Conservation (phyloP, 2,113 vertebrate genomes). For the Empidonax traillii region DNA sequence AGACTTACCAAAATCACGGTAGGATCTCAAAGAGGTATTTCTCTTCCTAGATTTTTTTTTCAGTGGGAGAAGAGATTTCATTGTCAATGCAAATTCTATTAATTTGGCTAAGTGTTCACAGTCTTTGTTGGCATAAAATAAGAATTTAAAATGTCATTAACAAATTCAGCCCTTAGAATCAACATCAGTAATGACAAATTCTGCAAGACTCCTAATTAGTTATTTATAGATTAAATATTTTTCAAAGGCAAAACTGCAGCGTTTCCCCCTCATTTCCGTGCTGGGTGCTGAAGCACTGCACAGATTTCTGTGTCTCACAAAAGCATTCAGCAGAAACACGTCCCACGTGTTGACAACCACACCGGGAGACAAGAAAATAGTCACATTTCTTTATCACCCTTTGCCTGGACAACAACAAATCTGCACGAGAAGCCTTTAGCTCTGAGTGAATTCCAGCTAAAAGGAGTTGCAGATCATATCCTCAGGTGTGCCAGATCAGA, state of each 20-base stretch:
- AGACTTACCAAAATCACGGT: conserved; percentile 55
- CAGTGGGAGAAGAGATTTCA: conserved; percentile 1
- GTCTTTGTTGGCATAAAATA: conserved; percentile 5
- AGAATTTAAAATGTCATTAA: conserved; percentile 43
- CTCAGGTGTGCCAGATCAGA: background rate
- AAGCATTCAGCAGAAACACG: background rate
- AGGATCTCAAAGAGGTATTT: conserved; percentile 45
- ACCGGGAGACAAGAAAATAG: background rate
- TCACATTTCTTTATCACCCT: background rate
- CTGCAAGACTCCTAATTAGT: conserved; percentile 8
- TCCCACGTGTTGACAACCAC: background rate
- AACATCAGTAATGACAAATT: background rate
- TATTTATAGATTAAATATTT: conserved; percentile 14
- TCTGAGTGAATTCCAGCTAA: background rate
- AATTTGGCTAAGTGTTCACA: conserved; percentile 6
- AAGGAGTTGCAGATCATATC: background rate
- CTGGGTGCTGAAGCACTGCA: background rate
- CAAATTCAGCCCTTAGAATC: conserved; percentile 23
- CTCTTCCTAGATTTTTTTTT: background rate
- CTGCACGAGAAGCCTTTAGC: background rate
- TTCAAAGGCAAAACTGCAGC: background rate
- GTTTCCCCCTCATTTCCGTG: background rate
- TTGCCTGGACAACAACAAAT: background rate
- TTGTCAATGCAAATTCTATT: conserved; percentile 36
- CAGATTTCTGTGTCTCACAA: background rate